Percentiles rank a stretch among this genome's conserved stretches.
Conservation (phyloP, 2,797 vertebrate genomes). For the Hypotaenidia philippensis region DNA sequence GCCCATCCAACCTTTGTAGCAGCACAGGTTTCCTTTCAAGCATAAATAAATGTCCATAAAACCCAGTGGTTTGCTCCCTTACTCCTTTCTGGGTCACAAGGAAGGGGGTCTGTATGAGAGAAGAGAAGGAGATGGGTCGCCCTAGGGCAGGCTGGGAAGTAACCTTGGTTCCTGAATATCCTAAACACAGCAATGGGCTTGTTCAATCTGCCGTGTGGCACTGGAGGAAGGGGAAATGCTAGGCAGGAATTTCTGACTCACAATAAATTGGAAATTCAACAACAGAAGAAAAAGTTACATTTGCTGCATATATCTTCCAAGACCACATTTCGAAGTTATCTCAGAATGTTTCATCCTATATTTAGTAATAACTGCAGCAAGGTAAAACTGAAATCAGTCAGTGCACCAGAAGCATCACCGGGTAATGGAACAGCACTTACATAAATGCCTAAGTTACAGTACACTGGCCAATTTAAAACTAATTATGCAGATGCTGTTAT, state of each 20-base stretch:
- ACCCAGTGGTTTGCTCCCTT: not conserved
- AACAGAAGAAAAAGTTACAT: not conserved
- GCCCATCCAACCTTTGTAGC: not conserved
- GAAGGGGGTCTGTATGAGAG: not conserved
- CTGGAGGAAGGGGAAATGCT: not conserved
- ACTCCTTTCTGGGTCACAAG: not conserved
- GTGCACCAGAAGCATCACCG: not conserved
- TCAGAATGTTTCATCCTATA: not conserved
- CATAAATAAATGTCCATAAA: not conserved
- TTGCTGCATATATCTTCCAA: constrained; percentile 2
- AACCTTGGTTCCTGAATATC: not conserved
- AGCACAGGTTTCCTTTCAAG: not conserved
- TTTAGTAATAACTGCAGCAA: constrained; percentile 32
- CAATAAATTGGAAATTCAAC: not conserved
- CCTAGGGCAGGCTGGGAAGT: not conserved
- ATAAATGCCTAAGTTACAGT: constrained; percentile 24
- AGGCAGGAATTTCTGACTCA: not conserved
- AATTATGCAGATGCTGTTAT: constrained; percentile 29
- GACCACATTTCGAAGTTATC: not conserved
- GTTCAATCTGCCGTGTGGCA: not conserved
- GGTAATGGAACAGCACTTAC: constrained; percentile 39
- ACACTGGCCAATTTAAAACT: constrained; percentile 21
- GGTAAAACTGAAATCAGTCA: constrained; percentile 35
- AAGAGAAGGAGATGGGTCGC: not conserved
- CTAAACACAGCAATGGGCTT: not conserved